A percentile compares a stretch with the other conserved stretches of the same genome.
phyloP scores from a whole-genome alignment of 2,113 vertebrate species.

The Scopus umbretta region DNA sequence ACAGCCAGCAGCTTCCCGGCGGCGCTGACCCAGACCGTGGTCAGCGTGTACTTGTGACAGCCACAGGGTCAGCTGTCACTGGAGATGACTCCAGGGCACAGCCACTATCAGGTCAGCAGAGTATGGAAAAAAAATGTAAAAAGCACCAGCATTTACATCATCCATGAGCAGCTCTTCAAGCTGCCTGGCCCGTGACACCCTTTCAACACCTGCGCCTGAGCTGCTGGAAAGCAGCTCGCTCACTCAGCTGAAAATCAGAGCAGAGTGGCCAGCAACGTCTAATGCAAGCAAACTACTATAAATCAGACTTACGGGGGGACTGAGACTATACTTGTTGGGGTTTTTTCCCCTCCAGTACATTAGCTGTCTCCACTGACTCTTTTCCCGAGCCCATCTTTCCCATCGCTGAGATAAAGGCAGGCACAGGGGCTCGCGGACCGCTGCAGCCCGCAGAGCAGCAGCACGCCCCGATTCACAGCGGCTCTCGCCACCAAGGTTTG shows the following conservation, averaged over 20 bases:
- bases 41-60: neutral
- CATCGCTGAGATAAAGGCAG: neutral
- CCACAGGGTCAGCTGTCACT: neutral
- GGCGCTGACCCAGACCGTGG: accelerated
- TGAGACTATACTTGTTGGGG: neutral
- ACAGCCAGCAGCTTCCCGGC: neutral
- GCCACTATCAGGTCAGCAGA: neutral
- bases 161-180: neutral
- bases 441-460: neutral
- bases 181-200: too few relatives aligned
- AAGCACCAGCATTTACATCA: neutral
- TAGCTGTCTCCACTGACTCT: neutral
- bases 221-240: neutral
- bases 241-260: neutral
- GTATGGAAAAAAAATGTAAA: neutral
- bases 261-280: neutral
- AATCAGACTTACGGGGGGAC: neutral
- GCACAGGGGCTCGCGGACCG: neutral
- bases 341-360: neutral
- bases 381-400: neutral
- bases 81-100: neutral
- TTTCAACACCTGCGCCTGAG: accelerated
- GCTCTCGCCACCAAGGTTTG: neutral
- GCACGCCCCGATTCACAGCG: accelerated
- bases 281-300: neutral